A percentile compares a stretch with the other conserved stretches of the same genome.
phyloP scores from a whole-genome alignment of 1,140 invertebrate genomes.

The Drosophila sturtevanti region DNA sequence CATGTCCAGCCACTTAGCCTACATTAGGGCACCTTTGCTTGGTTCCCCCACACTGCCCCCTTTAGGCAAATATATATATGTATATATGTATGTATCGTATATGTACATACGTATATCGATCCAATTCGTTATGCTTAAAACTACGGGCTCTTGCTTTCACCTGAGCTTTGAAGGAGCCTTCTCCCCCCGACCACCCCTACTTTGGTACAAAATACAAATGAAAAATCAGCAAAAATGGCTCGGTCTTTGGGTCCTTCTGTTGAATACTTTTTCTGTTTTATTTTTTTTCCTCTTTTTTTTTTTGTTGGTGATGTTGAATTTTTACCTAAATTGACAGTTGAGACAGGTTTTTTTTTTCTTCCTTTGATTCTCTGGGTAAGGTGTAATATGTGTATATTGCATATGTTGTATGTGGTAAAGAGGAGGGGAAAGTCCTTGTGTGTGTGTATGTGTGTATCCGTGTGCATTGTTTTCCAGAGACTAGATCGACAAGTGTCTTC shows the following conservation, averaged over 20 bases:
- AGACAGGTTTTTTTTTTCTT: slow-evolving; percentile 33
- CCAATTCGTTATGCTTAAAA: slow-evolving; percentile 74
- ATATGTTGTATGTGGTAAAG: background rate
- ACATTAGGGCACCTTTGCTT: slow-evolving; percentile 51
- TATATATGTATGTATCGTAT: slow-evolving; percentile 29
- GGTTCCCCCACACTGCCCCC: slow-evolving; percentile 14
- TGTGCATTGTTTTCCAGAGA: slow-evolving; percentile 37
- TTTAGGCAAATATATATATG: slow-evolving; percentile 62
- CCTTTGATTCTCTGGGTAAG: background rate
- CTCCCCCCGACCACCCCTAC: background rate
- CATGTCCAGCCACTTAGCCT: slow-evolving; percentile 59
- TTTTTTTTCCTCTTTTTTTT: too few species aligned
- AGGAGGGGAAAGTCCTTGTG: background rate
- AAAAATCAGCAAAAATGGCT: slow-evolving; percentile 60
- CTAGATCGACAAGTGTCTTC: slow-evolving; percentile 47
- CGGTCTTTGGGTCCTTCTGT: slow-evolving; percentile 45
- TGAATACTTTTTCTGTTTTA: too few species aligned
- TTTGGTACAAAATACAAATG: slow-evolving; percentile 52
- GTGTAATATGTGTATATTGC: too few species aligned
- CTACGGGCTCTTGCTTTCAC: slow-evolving; percentile 48
- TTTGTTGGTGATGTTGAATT: slow-evolving; percentile 40
- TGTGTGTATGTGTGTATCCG: background rate
- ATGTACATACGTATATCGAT: slow-evolving; percentile 55
- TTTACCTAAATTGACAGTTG: slow-evolving; percentile 71
- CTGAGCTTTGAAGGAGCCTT: background rate